Base-by-base conservation (phyloP, 2,888 invertebrate genomes). In the Doris montereyensis region DNA sequence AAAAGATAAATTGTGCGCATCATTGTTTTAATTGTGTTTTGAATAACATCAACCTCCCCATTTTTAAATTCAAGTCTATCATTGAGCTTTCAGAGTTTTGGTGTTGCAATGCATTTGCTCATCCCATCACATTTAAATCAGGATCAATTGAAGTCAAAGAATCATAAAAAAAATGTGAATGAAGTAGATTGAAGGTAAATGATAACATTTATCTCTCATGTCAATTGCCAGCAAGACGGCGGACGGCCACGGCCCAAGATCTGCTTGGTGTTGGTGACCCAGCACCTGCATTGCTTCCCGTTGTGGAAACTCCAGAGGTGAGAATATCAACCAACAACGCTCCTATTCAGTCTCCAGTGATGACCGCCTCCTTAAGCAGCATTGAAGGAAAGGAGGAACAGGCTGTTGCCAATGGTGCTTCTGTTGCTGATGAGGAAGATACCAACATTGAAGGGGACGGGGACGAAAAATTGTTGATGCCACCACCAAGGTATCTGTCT, bases 161-260 rank as follows among this genome's bases (percentile, higher is more conserved):
- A n/a, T n/a, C n/a, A n/a, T n/a, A n/a, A n/a, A n/a, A n/a, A n/a
- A n/a, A n/a, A n/a, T n/a, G n/a, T n/a, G n/a, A n/a, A n/a, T n/a
- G n/a, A n/a, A n/a, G n/a, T n/a, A n/a, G n/a, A n/a, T n/a, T n/a
- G n/a, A n/a, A n/a, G n/a, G n/a, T n/a, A n/a, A n/a, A n/a, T n/a
- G n/a, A n/a, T n/a, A n/a, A n/a, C 52, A 24, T 17, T 72, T 35
- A n/a, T 13, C 32, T 10, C 5, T 30, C 21, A n/a, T 41, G 5
- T 21, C n/a, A n/a, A n/a, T 41, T 60, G 0, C 82, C 89, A 88
- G 89, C 89, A 8, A 84, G 90, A 65, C 83, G 90, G 67, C 89
- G 87, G 72, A 88, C 89, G 13, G 87, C 90, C 68, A 89, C 89
- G 65, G 94, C 95, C 0, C 94, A 94, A 84, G 95, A 96, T 88